Percentiles rank a stretch among this genome's conserved stretches.
Conservation (phyloP, 1,140 invertebrate species). For the Drosophila navojoa region DNA sequence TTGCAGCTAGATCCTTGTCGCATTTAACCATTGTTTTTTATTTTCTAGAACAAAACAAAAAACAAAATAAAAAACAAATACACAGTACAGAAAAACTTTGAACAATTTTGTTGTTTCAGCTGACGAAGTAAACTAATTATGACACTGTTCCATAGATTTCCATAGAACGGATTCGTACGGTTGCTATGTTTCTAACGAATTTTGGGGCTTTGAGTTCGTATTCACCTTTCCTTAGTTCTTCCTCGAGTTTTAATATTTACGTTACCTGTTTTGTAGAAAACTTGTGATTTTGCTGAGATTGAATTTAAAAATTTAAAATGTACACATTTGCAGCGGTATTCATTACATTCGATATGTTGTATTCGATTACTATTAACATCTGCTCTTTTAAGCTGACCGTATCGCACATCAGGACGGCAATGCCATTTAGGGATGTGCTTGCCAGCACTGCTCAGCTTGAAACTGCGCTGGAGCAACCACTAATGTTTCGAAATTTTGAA, state of each 20-base stretch:
- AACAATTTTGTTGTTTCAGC: neutral
- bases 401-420: slow-evolving; percentile 7
- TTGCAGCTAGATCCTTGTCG: neutral
- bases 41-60: neutral
- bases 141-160: no score
- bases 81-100: neutral
- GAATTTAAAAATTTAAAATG: no score
- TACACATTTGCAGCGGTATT: no score
- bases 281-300: no score
- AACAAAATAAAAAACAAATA: neutral
- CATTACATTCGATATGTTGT: neutral
- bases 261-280: no score
- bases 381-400: slow-evolving; percentile 25
- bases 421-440: neutral
- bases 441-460: slow-evolving; percentile 7
- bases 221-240: no score
- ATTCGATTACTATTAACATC: neutral
- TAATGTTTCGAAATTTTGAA: slow-evolving; percentile 27
- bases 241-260: no score
- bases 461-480: slow-evolving; percentile 39
- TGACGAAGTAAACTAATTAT: neutral
- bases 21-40: slow-evolving; percentile 4
- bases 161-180: no score
- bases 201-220: no score
- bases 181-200: no score